These are phyloP conservation scores for Nasonia oneida DNA, from an alignment of 2,888 invertebrate genomes.

Conservation along the genomic window DNA sequence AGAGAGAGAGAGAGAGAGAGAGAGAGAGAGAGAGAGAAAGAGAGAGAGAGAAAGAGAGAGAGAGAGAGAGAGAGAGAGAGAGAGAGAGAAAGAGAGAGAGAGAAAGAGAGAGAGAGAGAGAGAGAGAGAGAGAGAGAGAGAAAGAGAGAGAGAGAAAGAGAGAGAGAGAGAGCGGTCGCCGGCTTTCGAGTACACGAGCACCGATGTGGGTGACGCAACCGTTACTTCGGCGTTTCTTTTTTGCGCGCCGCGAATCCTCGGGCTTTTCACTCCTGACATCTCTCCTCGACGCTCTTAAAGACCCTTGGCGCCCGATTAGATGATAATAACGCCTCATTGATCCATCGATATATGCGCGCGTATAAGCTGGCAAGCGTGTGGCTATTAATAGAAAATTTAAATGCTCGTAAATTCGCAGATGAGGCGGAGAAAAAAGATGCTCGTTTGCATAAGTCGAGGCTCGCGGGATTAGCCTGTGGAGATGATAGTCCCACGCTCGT, in stretches of 20 bases:
- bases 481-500: not conserved
- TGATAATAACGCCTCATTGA: constrained; percentile 52
- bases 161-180: not conserved
- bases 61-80: not conserved
- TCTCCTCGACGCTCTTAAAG: not conserved
- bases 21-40: not conserved
- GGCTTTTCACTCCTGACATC: not conserved
- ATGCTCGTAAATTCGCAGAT: not conserved
- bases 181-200: constrained; percentile 31
- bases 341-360: constrained; percentile 35
- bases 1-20: too few relatives aligned
- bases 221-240: constrained; percentile 47
- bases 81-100: too few relatives aligned
- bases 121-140: not conserved
- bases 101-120: too few relatives aligned
- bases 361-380: not conserved
- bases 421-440: not conserved
- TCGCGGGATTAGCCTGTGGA: not conserved
- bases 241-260: not conserved
- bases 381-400: constrained; percentile 36
- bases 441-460: constrained; percentile 22
- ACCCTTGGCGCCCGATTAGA: constrained; percentile 33
- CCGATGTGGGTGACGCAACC: constrained; percentile 54
- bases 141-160: not conserved
- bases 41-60: too few relatives aligned